Percentiles rank a stretch among this genome's conserved stretches.
phyloP scores from a whole-genome alignment of 92 coral and sea anemone species.

The Pocillopora meandrina region DNA sequence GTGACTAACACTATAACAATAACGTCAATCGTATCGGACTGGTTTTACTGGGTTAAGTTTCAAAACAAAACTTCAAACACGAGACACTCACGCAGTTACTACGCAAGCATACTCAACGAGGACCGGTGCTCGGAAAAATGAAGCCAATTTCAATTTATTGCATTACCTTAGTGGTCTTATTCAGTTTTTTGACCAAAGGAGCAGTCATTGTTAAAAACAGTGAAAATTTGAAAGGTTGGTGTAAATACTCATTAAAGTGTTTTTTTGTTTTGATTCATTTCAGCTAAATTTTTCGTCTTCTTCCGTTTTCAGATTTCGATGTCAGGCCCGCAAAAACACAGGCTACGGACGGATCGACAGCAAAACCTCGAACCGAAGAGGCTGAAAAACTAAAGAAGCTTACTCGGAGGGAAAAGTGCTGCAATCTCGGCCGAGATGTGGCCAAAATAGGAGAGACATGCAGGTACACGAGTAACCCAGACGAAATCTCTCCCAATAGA shows the following conservation, averaged over 20 bases:
- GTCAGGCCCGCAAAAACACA: neutral
- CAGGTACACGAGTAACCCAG: slow-evolving; percentile 49
- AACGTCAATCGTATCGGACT: slow-evolving; percentile 34
- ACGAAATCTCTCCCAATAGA: slow-evolving; percentile 54
- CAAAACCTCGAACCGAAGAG: neutral
- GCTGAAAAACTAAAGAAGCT: neutral
- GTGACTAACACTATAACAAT: slow-evolving; percentile 20
- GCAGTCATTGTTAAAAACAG: slow-evolving; percentile 14
- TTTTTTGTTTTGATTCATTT: neutral
- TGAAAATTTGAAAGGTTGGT: slow-evolving; percentile 17
- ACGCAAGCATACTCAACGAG: slow-evolving; percentile 18
- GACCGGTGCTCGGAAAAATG: slow-evolving; percentile 13
- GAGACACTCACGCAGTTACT: slow-evolving; percentile 34
- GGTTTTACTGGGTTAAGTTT: slow-evolving; percentile 45
- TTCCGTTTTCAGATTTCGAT: slow-evolving; percentile 24
- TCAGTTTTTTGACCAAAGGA: slow-evolving; percentile 9
- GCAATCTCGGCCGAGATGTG: slow-evolving; percentile 76
- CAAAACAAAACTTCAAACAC: slow-evolving; percentile 40
- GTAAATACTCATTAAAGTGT: neutral
- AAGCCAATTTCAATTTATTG: slow-evolving; percentile 1
- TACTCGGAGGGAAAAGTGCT: slow-evolving; percentile 54
- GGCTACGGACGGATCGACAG: neutral
- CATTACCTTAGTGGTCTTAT: slow-evolving; percentile 2
- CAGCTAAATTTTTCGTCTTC: neutral
- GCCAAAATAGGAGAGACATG: slow-evolving; percentile 88